Base-by-base conservation (phyloP, 1,140 invertebrate genomes). In the Nephotettix cincticeps region DNA sequence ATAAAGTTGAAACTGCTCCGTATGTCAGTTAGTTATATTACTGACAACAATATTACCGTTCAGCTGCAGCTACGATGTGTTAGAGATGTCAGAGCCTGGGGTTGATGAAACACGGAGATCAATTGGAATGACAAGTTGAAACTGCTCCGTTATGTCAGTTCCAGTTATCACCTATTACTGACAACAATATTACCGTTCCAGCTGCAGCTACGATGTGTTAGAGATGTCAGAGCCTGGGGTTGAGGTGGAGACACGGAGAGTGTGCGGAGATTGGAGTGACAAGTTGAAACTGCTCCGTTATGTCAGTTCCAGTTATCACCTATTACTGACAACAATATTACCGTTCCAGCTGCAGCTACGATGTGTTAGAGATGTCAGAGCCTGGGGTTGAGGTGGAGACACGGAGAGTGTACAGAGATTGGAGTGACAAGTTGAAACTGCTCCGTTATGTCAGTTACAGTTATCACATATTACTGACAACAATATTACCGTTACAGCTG, bases 381-480 rank as follows among this genome's bases (percentile, higher is more conserved):
- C 68, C 68, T 65, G 67, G 68, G 2, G 69, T 73, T 13, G 32
- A 76, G 14, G 63, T 71, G 1, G 76, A 77, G 21, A 77, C 81
- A 36, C 78, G 84, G 30, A 80, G 87, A 6, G 79, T 88, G 2
- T 93, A 91, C 78, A 91, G 91, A 1, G 89, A 93, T 77, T 91
- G 89, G 88, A 89, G 86, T 73, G 83, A 85, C 11, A 87, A 88
- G 75, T 80, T 92, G 14, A 93, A 93, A 79, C 81, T 92, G 17
- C 80, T 92, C 1, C 84, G 89, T 1, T 85, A 88, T 79, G 84
- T 86, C 30, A 87, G 85, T 17, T 77, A 14, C 40, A 54, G 43
- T 64, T n/a, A n/a, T n/a, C n/a, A n/a, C n/a, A n/a, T n/a, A n/a
- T n/a, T n/a, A n/a, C n/a, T n/a, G n/a, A n/a, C n/a, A n/a, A n/a